Percentiles rank a stretch among this genome's conserved stretches.
Evolutionary conservation across 2,113 vertebrate species (phyloP).

Genomic region (Phodopus roborovskii): DNA sequence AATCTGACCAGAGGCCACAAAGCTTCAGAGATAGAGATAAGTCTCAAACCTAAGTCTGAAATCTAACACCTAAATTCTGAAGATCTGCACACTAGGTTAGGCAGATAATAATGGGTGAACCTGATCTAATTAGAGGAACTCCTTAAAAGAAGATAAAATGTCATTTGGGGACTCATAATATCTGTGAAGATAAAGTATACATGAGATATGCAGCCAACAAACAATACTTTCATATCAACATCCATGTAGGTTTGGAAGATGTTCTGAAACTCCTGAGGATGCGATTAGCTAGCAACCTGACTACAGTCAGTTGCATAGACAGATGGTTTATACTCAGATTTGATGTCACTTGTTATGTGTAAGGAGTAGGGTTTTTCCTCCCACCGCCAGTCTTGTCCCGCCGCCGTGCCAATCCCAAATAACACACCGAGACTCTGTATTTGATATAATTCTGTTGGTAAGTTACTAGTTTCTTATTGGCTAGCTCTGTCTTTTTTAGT

Average conservation of each 20-base stretch:
- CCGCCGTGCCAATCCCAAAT: too few species aligned
- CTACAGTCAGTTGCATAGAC: not conserved
- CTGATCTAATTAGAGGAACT: not conserved
- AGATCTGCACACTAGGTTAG: not conserved
- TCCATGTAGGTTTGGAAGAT: not conserved
- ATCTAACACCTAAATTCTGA: not conserved
- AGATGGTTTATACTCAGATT: not conserved
- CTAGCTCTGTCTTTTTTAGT: too few species aligned
- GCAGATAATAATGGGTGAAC: rapidly evolving
- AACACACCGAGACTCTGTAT: too few species aligned
- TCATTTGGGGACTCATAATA: not conserved
- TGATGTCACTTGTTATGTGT: not conserved
- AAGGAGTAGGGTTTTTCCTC: too few species aligned
- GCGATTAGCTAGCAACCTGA: not conserved
- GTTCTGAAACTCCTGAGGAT: not conserved
- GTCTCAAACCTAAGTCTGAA: not conserved
- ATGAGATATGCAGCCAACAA: not conserved
- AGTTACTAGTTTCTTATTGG: too few species aligned
- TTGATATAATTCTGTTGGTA: too few species aligned
- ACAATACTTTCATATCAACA: not conserved
- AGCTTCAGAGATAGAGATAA: not conserved
- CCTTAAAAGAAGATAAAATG: not conserved
- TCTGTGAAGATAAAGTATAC: not conserved
- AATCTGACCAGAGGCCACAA: not conserved
- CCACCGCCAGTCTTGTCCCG: too few species aligned